phyloP scores from a whole-genome alignment of 2,797 vertebrate species.

The Sebastolobus alascanus region DNA sequence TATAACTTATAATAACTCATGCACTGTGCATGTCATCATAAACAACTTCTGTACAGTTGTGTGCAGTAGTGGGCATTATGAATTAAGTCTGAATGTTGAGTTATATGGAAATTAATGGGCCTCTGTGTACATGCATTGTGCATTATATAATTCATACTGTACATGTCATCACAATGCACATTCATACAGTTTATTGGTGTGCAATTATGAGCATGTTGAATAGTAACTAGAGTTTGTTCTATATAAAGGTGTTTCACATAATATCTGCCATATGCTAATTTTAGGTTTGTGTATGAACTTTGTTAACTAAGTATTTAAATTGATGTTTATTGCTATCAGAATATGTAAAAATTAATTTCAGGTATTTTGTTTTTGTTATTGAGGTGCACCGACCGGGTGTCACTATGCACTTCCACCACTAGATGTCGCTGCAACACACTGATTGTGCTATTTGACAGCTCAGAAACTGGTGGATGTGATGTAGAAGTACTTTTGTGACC shows the following conservation, averaged over 20 bases:
- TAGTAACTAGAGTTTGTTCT: neutral
- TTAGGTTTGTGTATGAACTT: neutral
- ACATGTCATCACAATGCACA: neutral
- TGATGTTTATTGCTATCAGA: neutral
- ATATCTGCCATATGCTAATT: neutral
- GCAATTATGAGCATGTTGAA: neutral
- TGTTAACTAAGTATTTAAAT: neutral
- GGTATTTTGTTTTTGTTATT: no score
- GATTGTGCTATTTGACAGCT: neutral
- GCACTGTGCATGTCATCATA: neutral
- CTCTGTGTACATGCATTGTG: neutral
- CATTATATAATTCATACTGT: neutral
- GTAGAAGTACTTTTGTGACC: neutral
- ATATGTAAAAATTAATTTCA: neutral
- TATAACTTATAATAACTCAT: neutral
- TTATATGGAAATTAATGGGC: neutral
- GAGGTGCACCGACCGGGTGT: neutral
- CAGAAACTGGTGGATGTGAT: neutral
- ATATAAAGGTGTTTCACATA: neutral
- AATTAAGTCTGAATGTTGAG: neutral
- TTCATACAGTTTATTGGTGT: neutral
- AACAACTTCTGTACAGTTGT: neutral
- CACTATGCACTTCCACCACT: constrained; percentile 31
- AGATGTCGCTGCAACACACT: constrained; percentile 49
- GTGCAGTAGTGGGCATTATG: neutral